Base-by-base conservation (phyloP, 2,888 invertebrate species). In the Lycia hirtaria region DNA sequence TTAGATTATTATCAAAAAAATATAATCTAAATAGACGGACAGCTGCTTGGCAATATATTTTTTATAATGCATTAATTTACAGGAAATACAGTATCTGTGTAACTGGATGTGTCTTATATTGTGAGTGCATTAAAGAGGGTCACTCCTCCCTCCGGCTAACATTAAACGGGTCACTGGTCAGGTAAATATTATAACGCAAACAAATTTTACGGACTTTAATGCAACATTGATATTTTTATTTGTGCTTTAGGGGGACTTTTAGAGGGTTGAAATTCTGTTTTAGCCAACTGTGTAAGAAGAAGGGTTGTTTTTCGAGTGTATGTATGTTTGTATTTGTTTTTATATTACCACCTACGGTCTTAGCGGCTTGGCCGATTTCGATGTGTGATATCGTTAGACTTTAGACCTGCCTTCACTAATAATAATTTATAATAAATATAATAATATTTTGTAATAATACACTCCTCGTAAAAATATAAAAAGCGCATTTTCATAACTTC, bases 141-240 rank as follows among this genome's bases (percentile, higher is more conserved):
- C 85, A 82, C 78, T 80, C 72, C 71, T 80, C 80, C 71, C 74
- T 53, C 26, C 67, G 68, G 79, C 73, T 73, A 74, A 75, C 78
- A 88, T 90, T 83, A 88, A 88, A 80, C 87, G 90, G 88, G 83
- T 85, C 88, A 89, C 68, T 85, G 83, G 84, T 80, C 91, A 89
- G 85, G 89, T 90, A 90, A 89, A 90, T 87, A 89, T 85, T 84
- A 85, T 83, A 80, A 85, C 75, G 81, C 81, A 88, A 88, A 90
- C 88, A 89, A 88, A 89, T 88, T 90, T 78, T 80, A 81, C 80
- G 82, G 84, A 82, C 80, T 87, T 86, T 84, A 83, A 88, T 88
- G 88, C 87, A 80, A 80, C 87, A 85, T 86, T 87, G 88, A 81
- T 87, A 85, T 85, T 87, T 85, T 64, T 63, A 66, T 62, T 58